Percentiles rank a stretch among this genome's conserved stretches.
These are phyloP conservation scores for Cossypha heuglini DNA, from an alignment of 2,797 vertebrate genomes.

Conservation along the genomic window DNA sequence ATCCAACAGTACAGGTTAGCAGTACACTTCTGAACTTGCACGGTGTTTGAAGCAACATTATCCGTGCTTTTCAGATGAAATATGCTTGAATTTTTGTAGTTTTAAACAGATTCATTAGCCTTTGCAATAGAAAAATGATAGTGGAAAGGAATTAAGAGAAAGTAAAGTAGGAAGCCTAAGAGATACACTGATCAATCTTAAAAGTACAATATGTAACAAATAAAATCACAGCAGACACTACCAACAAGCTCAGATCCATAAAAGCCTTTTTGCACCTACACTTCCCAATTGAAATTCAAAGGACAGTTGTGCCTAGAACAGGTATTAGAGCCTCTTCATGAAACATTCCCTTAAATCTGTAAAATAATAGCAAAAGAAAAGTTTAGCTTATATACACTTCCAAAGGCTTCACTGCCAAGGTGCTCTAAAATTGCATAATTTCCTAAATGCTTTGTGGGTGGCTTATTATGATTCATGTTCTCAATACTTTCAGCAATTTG, in stretches of 20 bases:
- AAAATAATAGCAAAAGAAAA: background rate
- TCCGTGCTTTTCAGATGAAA: background rate
- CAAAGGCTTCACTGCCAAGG: conserved; percentile 89
- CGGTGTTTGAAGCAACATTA: background rate
- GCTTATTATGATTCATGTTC: conserved; percentile 86
- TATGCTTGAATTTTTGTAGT: background rate
- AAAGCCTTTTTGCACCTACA: background rate
- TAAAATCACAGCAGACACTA: background rate
- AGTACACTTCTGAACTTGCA: background rate
- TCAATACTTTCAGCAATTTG: conserved; percentile 83
- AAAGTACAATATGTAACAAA: background rate
- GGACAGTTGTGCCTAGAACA: background rate
- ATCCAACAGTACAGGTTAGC: no score
- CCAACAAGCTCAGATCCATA: background rate
- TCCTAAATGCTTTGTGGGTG: conserved; percentile 82
- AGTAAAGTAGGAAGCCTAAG: background rate
- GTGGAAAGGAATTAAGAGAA: background rate
- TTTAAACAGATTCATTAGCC: background rate
- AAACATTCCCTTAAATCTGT: background rate
- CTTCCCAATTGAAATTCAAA: background rate
- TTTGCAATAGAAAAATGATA: background rate
- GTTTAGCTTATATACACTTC: conserved; percentile 87
- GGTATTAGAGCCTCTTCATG: background rate
- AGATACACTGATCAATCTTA: background rate
- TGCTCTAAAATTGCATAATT: conserved; percentile 88